Conservation (phyloP, 2,797 vertebrate genomes). For the Stomatorhinus walkeri region DNA sequence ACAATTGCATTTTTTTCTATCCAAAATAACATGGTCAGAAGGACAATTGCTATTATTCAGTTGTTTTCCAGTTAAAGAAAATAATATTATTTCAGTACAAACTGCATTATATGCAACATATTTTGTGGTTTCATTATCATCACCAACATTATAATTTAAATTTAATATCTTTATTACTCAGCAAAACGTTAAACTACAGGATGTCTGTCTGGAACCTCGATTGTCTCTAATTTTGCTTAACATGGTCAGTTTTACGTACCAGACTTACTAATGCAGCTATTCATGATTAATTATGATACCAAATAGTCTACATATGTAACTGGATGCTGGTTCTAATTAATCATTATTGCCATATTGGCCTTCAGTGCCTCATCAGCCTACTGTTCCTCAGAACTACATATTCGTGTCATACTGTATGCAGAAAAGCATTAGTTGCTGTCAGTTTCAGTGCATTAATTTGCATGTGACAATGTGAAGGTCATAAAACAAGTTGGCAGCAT, state of each 20-base stretch:
- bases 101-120: background rate
- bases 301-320: background rate
- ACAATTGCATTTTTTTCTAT: background rate
- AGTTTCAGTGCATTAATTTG: background rate
- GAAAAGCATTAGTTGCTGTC: constrained; percentile 20
- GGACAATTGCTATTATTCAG: background rate
- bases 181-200: background rate
- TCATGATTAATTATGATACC: background rate
- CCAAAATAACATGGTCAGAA: background rate
- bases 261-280: background rate
- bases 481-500: constrained; percentile 33
- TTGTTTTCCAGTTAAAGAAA: background rate
- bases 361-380: background rate
- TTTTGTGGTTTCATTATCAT: background rate
- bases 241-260: background rate
- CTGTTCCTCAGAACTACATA: constrained; percentile 27
- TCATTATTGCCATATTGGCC: constrained; percentile 11
- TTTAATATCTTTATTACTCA: background rate
- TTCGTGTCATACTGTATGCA: constrained; percentile 31
- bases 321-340: constrained; percentile 18
- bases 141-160: background rate
- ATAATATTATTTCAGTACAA: background rate
- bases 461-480: constrained; percentile 25
- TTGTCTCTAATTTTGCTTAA: background rate
- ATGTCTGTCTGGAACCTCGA: background rate